These are phyloP conservation scores for Acanthoscelides obtectus DNA, from an alignment of 2,888 invertebrate genomes.

Conservation along the genomic window DNA sequence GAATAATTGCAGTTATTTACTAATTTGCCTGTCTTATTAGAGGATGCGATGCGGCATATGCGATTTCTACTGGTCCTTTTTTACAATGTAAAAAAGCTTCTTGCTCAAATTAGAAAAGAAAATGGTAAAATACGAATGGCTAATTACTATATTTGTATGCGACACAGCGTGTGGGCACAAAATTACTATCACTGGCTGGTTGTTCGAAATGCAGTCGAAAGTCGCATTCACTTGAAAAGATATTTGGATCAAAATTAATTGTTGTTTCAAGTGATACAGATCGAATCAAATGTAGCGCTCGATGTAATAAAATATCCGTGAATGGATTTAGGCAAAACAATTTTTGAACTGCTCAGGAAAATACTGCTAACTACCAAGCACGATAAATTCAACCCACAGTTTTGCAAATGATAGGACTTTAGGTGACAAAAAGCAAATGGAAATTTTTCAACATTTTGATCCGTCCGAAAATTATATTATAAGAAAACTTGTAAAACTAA, in stretches of 20 bases:
- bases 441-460: too few relatives aligned
- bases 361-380: too few relatives aligned
- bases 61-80: not conserved
- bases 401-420: too few relatives aligned
- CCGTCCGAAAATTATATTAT: too few relatives aligned
- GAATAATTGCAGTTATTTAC: too few relatives aligned
- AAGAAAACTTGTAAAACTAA: too few relatives aligned
- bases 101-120: not conserved
- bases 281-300: not conserved
- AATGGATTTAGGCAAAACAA: too few relatives aligned
- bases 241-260: not conserved
- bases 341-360: too few relatives aligned
- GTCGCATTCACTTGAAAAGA: not conserved
- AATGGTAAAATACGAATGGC: not conserved
- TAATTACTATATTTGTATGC: not conserved
- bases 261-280: not conserved
- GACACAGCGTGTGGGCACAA: not conserved
- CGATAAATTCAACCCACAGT: too few relatives aligned
- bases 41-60: not conserved
- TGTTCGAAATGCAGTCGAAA: not conserved
- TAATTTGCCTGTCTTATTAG: not conserved
- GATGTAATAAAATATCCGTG: too few relatives aligned
- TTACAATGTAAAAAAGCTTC: not conserved
- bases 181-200: not conserved
- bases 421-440: too few relatives aligned